Evolutionary conservation across 2,113 vertebrate species (phyloP).

Genomic region (Erinaceus europaeus): DNA sequence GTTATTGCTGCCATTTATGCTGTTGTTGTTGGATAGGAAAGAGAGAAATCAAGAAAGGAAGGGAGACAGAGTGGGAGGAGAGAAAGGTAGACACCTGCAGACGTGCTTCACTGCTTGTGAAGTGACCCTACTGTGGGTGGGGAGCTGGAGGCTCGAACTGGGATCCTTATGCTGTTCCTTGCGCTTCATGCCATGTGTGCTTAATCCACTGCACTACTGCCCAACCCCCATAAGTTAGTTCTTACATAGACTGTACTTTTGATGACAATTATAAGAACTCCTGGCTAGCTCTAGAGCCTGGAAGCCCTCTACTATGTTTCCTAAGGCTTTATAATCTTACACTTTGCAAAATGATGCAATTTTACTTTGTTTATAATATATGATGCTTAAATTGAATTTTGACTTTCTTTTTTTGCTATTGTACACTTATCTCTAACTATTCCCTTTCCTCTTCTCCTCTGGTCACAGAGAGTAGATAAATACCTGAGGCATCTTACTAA

Average conservation of each 20-base stretch:
- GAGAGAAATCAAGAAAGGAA: no score
- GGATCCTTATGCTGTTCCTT: no score
- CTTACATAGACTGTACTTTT: neutral
- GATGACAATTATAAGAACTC: neutral
- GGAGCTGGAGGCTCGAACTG: no score
- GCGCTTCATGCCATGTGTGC: no score
- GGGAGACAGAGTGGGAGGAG: no score
- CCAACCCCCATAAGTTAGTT: no score
- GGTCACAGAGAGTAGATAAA: neutral
- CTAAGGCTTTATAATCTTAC: neutral
- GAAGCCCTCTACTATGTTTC: neutral
- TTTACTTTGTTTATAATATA: neutral
- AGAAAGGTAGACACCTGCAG: no score
- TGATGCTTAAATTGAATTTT: neutral
- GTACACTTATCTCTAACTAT: neutral
- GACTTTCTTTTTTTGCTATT: neutral
- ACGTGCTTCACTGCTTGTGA: no score
- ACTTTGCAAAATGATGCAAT: neutral
- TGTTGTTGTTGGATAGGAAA: no score
- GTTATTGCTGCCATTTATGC: no score
- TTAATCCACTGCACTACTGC: no score
- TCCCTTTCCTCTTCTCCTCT: neutral
- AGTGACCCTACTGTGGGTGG: no score
- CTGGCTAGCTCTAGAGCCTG: neutral
- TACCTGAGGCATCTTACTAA: neutral